phyloP scores from a whole-genome alignment of 2,113 vertebrate genomes.

The Pardalotus punctatus region DNA sequence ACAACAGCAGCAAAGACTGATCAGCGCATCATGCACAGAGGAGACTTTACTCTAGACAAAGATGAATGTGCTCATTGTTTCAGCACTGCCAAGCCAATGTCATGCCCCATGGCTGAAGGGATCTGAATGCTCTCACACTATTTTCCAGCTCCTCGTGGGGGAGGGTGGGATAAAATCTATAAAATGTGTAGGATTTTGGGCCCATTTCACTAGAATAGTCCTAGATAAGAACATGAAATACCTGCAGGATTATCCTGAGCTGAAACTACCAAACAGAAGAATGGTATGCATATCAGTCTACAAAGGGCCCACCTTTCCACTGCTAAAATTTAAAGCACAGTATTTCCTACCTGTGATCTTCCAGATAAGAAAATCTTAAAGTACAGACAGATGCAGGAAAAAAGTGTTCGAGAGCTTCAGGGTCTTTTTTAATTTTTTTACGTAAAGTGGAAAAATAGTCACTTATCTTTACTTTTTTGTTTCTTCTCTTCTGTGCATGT shows the following conservation, averaged over 20 bases:
- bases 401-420: neutral
- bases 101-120: neutral
- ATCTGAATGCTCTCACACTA: neutral
- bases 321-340: neutral
- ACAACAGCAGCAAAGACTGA: neutral
- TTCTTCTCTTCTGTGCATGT: neutral
- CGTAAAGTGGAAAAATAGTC: neutral
- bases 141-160: neutral
- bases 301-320: neutral
- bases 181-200: neutral
- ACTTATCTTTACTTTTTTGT: neutral
- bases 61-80: neutral
- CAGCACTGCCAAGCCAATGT: neutral
- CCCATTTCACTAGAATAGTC: neutral
- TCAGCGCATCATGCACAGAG: neutral
- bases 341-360: neutral
- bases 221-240: neutral
- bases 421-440: neutral
- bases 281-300: neutral
- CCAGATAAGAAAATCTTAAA: neutral
- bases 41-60: neutral
- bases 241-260: neutral
- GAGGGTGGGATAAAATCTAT: neutral
- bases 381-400: neutral
- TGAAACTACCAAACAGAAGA: neutral